A percentile compares a stretch with the other conserved stretches of the same genome.
Evolutionary conservation across 2,797 vertebrate species (phyloP).

Genomic region (Petrocephalus schoutedeni): DNA sequence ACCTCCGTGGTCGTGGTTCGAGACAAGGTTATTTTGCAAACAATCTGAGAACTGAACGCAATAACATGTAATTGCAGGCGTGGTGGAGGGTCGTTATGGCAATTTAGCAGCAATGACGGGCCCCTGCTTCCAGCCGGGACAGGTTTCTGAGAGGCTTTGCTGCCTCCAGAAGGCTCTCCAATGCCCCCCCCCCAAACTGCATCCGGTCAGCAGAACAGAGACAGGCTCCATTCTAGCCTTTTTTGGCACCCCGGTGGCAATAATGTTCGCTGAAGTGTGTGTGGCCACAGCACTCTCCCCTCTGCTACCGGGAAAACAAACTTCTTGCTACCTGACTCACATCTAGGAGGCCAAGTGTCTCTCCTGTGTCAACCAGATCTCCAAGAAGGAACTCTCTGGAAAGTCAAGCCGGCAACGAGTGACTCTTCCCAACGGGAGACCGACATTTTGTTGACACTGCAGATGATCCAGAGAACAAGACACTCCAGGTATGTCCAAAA

Average conservation of each 20-base stretch:
- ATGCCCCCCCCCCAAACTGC: constrained; percentile 16
- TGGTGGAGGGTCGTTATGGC: constrained; percentile 50
- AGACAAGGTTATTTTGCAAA: constrained; percentile 33
- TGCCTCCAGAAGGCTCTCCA: not conserved
- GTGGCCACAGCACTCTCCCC: not conserved
- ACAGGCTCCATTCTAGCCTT: not conserved
- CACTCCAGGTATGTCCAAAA: not conserved
- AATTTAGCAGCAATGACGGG: constrained; percentile 38
- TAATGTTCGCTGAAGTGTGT: not conserved
- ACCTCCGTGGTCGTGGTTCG: constrained; percentile 70
- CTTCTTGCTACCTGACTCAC: not conserved
- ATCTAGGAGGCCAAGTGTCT: not conserved
- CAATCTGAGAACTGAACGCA: constrained; percentile 18
- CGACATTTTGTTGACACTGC: not conserved
- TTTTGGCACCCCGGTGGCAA: not conserved
- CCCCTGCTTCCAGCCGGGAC: not conserved
- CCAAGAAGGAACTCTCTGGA: not conserved
- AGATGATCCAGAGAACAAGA: not conserved
- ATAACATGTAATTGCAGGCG: constrained; percentile 52
- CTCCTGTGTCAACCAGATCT: not conserved
- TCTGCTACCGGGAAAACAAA: not conserved
- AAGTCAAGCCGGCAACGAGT: not conserved
- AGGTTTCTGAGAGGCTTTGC: not conserved
- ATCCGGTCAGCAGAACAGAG: constrained; percentile 2
- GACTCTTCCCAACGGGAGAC: not conserved